Base-by-base conservation (phyloP, 2,113 vertebrate species). In the Brachypodius melanocephalos region DNA sequence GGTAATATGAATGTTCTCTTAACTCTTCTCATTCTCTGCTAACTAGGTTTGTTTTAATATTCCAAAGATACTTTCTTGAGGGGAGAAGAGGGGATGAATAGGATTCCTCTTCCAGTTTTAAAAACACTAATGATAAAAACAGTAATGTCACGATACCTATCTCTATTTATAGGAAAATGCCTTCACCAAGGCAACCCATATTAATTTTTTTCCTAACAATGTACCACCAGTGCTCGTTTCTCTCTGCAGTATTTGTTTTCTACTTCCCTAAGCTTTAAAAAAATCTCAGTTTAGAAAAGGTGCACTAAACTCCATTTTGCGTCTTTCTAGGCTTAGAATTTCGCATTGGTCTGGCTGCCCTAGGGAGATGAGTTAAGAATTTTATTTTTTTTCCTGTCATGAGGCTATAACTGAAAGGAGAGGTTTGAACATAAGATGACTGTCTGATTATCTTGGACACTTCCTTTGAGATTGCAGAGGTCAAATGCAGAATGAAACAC, bases 1-100 rank as follows among this genome's bases (percentile, higher is more conserved):
- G 98, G 98, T 98, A 98, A 98, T 31, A 17, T 82, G 57, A 7
- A 10, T 3, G 0, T 79, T 92, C 36, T 78, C 19, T 77, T 88
- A 82, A 66, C 20, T 69, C 28, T 89, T 43, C 28, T 80, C 14
- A 32, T 55, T 91, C 31, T 62, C 32, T 89, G 26, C 51, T 89
- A 61, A 21, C 14, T 62, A 1, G 31, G 28, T 74, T 81, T 90
- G 34, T 78, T 78, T 73, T 84, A 68, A 42, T 82, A 16, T 84
- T 85, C 24, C 24, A 67, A 32, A 83, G 59, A 72, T 32, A 32
- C 17, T 51, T 77, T 43, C 26, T 59, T 51, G 12, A 34, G 21
- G 24, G 10, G 12, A n/a, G 10, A 49, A 63, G 18, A 46, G 16
- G 61, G 24, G 19, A 43, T 77, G n/a, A 68, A 7, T 51, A 43